These are phyloP conservation scores for Ramazzottius varieornatus DNA, from an alignment of 2,888 invertebrate genomes.

Conservation along the genomic window DNA sequence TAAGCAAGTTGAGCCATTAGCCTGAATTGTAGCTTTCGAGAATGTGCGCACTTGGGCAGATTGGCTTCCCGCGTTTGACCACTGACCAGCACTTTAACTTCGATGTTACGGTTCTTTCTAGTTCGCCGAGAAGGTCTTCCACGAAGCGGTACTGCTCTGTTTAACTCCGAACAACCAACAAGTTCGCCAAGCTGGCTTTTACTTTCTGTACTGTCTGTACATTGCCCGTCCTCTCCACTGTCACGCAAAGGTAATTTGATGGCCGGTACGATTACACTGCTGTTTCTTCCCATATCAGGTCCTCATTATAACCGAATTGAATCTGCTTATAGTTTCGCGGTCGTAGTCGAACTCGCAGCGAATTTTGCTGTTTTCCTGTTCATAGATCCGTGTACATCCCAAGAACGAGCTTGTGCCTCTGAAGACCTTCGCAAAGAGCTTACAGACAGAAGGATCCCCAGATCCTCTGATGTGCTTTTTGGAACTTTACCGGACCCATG, in stretches of 20 bases:
- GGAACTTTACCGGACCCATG: background rate
- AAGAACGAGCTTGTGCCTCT: background rate
- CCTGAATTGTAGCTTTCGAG: too few species aligned
- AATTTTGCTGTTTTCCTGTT: background rate
- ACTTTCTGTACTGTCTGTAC: background rate
- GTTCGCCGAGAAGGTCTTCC: background rate
- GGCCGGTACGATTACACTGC: too few species aligned
- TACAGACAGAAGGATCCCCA: background rate
- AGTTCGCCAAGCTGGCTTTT: background rate
- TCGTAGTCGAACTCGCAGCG: background rate
- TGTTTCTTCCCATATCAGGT: too few species aligned
- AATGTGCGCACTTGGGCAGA: too few species aligned
- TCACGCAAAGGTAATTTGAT: background rate
- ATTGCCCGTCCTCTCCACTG: background rate
- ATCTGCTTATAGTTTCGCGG: background rate
- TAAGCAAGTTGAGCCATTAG: too few species aligned
- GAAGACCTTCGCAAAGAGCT: background rate
- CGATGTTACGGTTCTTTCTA: too few species aligned
- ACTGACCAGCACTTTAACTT: too few species aligned
- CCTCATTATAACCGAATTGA: background rate
- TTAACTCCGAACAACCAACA: background rate
- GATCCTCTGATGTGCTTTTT: background rate
- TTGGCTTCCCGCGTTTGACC: too few species aligned
- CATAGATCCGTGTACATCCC: background rate
- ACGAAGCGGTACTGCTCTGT: background rate